These are phyloP conservation scores for Microcaecilia unicolor DNA, from an alignment of 2,797 vertebrate species.

Conservation along the genomic window DNA sequence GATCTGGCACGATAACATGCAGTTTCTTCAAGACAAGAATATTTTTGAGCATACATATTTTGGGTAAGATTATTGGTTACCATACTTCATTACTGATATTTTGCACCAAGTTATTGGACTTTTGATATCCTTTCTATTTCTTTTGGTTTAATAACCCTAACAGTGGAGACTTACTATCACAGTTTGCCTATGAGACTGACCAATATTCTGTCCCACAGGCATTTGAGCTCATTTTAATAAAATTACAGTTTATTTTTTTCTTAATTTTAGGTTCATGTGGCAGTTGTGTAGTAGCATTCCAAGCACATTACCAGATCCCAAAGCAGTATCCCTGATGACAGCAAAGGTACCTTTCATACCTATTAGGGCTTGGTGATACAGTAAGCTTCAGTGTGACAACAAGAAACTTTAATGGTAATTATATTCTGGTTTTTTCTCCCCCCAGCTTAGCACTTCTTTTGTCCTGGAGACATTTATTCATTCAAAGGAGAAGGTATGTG, in stretches of 20 bases:
- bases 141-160: too few relatives aligned
- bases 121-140: conserved; percentile 19
- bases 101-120: conserved; percentile 14
- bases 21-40: conserved; percentile 98
- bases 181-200: too few relatives aligned
- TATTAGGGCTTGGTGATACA: background rate
- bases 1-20: conserved; percentile 99
- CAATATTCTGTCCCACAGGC: too few relatives aligned
- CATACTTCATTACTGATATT: conserved; percentile 24
- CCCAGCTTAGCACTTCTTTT: conserved; percentile 95
- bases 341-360: conserved; percentile 73
- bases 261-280: conserved; percentile 91
- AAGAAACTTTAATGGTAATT: conserved; percentile 22
- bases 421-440: conserved; percentile 30
- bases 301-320: conserved; percentile 92
- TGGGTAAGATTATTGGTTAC: conserved; percentile 66
- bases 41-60: conserved; percentile 99
- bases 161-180: too few relatives aligned
- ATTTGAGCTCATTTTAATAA: too few relatives aligned
- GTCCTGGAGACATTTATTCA: conserved; percentile 97
- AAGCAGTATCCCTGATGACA: conserved; percentile 94
- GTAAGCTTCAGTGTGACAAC: conserved; percentile 2
- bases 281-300: conserved; percentile 97
- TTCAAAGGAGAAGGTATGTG: conserved; percentile 93
- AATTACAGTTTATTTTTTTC: conserved; percentile 25